Evolutionary conservation across 2,888 invertebrate species (phyloP).

Genomic region (Synergus gifuensis): DNA sequence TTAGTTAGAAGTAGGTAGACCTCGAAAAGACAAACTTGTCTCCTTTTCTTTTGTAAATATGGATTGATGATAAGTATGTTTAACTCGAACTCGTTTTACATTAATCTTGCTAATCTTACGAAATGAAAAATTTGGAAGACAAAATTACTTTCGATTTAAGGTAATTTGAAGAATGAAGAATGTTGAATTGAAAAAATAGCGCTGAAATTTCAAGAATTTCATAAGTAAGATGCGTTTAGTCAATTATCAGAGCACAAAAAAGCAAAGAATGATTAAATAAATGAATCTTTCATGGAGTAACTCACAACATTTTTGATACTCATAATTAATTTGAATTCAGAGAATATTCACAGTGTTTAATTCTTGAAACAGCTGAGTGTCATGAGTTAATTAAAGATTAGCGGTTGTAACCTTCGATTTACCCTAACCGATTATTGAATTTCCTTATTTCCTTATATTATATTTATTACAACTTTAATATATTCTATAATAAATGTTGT

Average conservation of each 20-base stretch:
- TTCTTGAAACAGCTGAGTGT: not conserved
- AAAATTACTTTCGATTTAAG: not conserved
- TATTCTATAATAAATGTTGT: constrained; percentile 38
- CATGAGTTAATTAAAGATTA: not conserved
- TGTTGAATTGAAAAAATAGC: not conserved
- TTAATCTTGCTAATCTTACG: not conserved
- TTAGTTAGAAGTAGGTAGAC: constrained; percentile 16
- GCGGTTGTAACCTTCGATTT: not conserved
- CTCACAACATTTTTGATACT: not conserved
- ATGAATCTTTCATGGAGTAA: not conserved
- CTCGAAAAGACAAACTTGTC: constrained; percentile 8
- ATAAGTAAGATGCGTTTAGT: no score
- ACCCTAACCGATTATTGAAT: not conserved
- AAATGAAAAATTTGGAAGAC: not conserved
- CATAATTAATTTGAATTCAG: not conserved
- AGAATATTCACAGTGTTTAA: not conserved
- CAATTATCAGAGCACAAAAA: not conserved
- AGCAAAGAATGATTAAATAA: not conserved
- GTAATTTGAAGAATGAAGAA: not conserved
- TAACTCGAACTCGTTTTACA: not conserved
- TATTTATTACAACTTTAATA: constrained; percentile 15
- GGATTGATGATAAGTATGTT: constrained; percentile 4
- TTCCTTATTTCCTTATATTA: not conserved
- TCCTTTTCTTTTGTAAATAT: constrained; percentile 28
- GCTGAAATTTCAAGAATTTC: no score